These are phyloP conservation scores for Labrus mixtus DNA, from an alignment of 2,113 vertebrate genomes.

Conservation along the genomic window DNA sequence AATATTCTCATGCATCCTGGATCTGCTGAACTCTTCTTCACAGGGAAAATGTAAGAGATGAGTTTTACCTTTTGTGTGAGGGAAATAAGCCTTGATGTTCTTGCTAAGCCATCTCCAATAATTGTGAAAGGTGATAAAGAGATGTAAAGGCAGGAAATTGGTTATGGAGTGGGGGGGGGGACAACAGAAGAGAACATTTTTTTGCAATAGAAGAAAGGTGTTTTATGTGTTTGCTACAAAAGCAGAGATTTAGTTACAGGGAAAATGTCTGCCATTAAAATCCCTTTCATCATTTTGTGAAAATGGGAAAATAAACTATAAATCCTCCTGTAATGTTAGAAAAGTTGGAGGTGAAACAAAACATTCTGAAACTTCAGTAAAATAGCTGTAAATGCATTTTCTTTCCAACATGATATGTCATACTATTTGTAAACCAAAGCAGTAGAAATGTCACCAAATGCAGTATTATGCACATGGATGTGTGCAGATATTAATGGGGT, in stretches of 20 bases:
- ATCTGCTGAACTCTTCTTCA: constrained; percentile 6
- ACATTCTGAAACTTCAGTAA: constrained; percentile 2
- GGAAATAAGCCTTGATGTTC: constrained; percentile 21
- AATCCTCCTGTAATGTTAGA: constrained; percentile 37
- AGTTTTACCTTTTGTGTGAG: constrained; percentile 15
- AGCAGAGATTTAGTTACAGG: constrained; percentile 33
- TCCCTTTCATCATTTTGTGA: constrained; percentile 46
- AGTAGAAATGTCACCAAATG: background rate
- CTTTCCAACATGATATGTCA: background rate
- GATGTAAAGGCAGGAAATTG: constrained; percentile 31
- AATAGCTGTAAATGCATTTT: constrained; percentile 2
- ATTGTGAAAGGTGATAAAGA: constrained; percentile 41
- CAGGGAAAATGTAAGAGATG: constrained; percentile 9
- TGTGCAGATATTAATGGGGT: no score
- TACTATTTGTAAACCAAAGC: background rate
- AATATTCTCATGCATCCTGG: no score
- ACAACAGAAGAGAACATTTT: constrained; percentile 48
- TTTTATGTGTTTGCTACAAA: constrained; percentile 45
- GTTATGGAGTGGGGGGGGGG: constrained; percentile 18
- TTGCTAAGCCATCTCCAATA: constrained; percentile 50
- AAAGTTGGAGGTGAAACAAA: constrained; percentile 33
- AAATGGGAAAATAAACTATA: constrained; percentile 41
- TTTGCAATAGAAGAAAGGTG: constrained; percentile 44
- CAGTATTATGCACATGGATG: background rate
- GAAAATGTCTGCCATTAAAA: constrained; percentile 48